These are phyloP conservation scores for Pteropus rufus DNA, from an alignment of 2,797 vertebrate genomes.

Conservation along the genomic window DNA sequence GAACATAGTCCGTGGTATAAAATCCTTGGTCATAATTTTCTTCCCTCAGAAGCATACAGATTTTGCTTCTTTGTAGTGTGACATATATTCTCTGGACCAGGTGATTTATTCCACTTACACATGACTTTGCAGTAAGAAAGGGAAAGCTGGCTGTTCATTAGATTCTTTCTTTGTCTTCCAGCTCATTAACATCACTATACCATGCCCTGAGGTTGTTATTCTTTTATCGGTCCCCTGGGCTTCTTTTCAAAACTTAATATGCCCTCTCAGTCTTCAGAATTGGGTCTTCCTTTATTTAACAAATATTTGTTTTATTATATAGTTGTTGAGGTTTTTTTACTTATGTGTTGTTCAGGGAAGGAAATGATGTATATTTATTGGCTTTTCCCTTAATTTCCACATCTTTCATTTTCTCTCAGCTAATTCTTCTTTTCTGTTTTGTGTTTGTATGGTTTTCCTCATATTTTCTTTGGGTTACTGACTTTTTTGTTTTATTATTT, in stretches of 20 bases:
- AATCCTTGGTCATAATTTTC: neutral
- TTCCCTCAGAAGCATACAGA: neutral
- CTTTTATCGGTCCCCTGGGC: neutral
- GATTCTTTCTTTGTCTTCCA: neutral
- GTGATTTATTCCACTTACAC: neutral
- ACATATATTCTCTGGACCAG: neutral
- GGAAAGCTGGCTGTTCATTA: neutral
- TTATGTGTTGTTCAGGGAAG: neutral
- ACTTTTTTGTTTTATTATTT: neutral
- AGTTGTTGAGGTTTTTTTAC: neutral
- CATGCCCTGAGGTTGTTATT: neutral
- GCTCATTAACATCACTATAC: neutral
- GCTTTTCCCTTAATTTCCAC: neutral
- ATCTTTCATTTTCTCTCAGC: neutral
- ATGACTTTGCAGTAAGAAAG: neutral
- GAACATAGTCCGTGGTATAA: neutral
- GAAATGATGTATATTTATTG: neutral
- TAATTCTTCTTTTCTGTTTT: neutral
- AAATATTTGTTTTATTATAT: neutral
- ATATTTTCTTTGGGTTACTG: neutral
- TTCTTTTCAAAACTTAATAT: neutral
- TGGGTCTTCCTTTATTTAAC: neutral
- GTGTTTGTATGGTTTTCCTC: neutral
- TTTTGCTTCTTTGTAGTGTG: neutral
- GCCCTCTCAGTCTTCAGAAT: neutral